These are phyloP conservation scores for Drosophila subpulchrella DNA, from an alignment of 1,140 invertebrate genomes.

Conservation along the genomic window DNA sequence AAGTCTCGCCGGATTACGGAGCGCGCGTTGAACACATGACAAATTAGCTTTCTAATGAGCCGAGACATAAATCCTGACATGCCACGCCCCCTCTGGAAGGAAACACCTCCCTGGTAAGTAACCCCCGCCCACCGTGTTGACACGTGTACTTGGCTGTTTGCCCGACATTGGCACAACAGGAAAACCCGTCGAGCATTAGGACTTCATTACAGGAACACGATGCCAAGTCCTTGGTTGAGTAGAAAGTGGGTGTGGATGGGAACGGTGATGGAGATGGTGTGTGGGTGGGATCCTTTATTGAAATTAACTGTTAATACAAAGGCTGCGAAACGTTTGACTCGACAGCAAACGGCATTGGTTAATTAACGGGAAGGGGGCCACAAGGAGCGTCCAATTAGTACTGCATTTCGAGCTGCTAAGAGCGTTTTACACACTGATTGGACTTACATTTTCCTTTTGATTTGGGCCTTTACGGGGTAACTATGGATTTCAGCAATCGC, in stretches of 20 bases:
- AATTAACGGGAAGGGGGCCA: neutral
- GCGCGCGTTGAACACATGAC: conserved; percentile 57
- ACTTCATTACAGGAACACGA: conserved; percentile 71
- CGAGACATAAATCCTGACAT: conserved; percentile 78
- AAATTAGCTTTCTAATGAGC: conserved; percentile 81
- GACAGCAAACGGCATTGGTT: conserved; percentile 34
- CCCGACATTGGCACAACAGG: conserved; percentile 48
- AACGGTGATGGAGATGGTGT: neutral
- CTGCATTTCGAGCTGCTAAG: conserved; percentile 44
- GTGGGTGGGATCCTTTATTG: conserved; percentile 44
- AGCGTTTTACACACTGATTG: conserved; percentile 12
- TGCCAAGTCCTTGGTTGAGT: conserved; percentile 7
- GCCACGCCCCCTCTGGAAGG: conserved; percentile 14
- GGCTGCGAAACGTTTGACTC: conserved; percentile 53
- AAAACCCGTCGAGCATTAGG: conserved; percentile 63
- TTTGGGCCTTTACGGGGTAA: neutral
- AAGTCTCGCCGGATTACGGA: conserved; percentile 38
- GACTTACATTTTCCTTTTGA: neutral
- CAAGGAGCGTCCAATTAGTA: conserved; percentile 29
- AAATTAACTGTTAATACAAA: conserved; percentile 78
- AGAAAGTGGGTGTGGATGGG: neutral
- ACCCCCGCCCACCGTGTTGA: conserved; percentile 11
- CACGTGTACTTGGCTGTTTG: conserved; percentile 60
- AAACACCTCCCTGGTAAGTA: neutral
- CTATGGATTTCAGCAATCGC: conserved; percentile 1